These are phyloP conservation scores for Anarsia innoxiella DNA, from an alignment of 2,888 invertebrate species.

Conservation along the genomic window DNA sequence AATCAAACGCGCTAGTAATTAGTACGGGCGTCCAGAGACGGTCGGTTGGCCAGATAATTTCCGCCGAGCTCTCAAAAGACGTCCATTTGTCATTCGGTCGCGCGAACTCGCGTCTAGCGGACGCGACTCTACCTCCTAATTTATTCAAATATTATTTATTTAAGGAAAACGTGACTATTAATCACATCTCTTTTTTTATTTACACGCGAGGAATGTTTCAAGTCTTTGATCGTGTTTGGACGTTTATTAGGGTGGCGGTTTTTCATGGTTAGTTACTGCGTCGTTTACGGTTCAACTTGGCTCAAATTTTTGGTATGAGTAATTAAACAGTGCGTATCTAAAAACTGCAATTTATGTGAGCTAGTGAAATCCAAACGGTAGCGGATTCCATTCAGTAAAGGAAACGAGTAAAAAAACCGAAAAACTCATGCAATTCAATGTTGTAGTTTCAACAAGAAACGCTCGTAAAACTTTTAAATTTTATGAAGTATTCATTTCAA, in stretches of 20 bases:
- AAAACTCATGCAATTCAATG: slow-evolving; percentile 5
- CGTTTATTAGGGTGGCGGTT: slow-evolving; percentile 46
- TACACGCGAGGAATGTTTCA: slow-evolving; percentile 55
- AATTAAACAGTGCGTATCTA: slow-evolving; percentile 10
- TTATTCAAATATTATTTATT: slow-evolving; percentile 75
- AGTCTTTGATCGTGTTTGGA: slow-evolving; percentile 59
- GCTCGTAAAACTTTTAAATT: slow-evolving; percentile 5
- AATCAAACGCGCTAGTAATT: slow-evolving; percentile 72
- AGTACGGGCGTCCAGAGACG: slow-evolving; percentile 65
- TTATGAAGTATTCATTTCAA: slow-evolving; percentile 5
- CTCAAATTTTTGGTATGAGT: not conserved
- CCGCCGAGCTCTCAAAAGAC: slow-evolving; percentile 71
- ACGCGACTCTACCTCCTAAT: slow-evolving; percentile 65
- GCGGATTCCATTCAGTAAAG: too few relatives aligned
- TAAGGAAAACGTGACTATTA: slow-evolving; percentile 72
- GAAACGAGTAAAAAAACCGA: too few relatives aligned
- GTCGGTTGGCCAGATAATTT: slow-evolving; percentile 72
- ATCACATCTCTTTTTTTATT: slow-evolving; percentile 73
- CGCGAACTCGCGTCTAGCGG: slow-evolving; percentile 60
- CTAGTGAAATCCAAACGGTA: too few relatives aligned
- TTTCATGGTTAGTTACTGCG: slow-evolving; percentile 32
- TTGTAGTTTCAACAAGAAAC: too few relatives aligned
- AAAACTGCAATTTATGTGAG: slow-evolving; percentile 3
- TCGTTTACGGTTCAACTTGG: not conserved
- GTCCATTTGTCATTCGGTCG: slow-evolving; percentile 71